Percentiles rank a stretch among this genome's conserved stretches.
phyloP scores from a whole-genome alignment of 92 coral and sea anemone genomes.

The Pocillopora meandrina region DNA sequence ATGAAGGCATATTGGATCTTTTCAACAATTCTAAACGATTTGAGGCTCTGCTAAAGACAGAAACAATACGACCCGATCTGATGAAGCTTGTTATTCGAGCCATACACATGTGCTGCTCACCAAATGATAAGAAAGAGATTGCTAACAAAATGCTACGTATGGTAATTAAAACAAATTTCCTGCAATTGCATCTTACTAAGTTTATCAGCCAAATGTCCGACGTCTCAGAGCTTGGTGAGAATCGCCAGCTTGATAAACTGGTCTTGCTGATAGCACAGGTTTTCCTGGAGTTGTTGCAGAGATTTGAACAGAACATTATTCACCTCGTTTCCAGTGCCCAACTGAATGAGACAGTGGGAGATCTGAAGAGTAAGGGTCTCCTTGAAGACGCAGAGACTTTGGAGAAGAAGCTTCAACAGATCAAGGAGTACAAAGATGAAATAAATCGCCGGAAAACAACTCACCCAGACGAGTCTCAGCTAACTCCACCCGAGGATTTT shows the following conservation, averaged over 20 bases:
- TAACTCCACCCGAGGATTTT: constrained; percentile 71
- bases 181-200: neutral
- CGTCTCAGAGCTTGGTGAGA: neutral
- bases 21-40: constrained; percentile 23
- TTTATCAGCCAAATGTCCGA: constrained; percentile 12
- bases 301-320: constrained; percentile 27
- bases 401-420: constrained; percentile 21
- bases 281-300: constrained; percentile 21
- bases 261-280: constrained; percentile 9
- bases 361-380: constrained; percentile 18
- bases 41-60: constrained; percentile 37
- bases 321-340: constrained; percentile 57
- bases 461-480: constrained; percentile 23
- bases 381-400: constrained; percentile 33
- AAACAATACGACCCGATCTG: constrained; percentile 41
- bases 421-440: constrained; percentile 41
- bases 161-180: neutral
- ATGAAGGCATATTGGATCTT: constrained; percentile 42
- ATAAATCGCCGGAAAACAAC: constrained; percentile 25
- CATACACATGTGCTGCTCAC: neutral
- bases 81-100: constrained; percentile 42
- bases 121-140: neutral
- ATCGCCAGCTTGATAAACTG: neutral
- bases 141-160: neutral
- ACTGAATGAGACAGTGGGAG: constrained; percentile 44